Percentiles rank a stretch among this genome's conserved stretches.
Conservation (phyloP, 2,113 vertebrate genomes). For the Coptodon rendalli region DNA sequence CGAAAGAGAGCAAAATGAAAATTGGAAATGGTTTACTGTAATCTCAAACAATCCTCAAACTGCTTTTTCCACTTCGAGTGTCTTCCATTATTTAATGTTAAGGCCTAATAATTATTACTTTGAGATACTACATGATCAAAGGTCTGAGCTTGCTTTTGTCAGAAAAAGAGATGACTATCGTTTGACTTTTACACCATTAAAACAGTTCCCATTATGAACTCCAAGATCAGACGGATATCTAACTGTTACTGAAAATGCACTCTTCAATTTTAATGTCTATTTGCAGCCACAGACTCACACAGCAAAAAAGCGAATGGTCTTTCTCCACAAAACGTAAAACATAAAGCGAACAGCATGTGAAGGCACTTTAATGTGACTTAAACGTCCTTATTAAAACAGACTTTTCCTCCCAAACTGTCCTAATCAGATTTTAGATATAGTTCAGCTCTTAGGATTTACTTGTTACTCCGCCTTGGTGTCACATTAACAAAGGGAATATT, state of each 20-base stretch:
- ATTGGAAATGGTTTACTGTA: background rate
- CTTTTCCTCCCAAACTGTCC: background rate
- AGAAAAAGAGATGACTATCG: slow-evolving; percentile 9
- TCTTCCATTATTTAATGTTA: slow-evolving; percentile 21
- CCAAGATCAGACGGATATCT: slow-evolving; percentile 44
- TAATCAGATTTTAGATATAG: slow-evolving; percentile 34
- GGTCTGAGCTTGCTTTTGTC: slow-evolving; percentile 15
- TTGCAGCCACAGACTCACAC: slow-evolving; percentile 11
- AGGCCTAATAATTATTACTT: slow-evolving; percentile 28
- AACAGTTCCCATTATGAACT: slow-evolving; percentile 15
- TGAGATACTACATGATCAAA: slow-evolving; percentile 44
- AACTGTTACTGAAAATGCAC: slow-evolving; percentile 21
- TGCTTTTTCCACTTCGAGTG: background rate
- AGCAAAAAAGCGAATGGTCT: background rate
- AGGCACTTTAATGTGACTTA: slow-evolving; percentile 53
- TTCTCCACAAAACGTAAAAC: slow-evolving; percentile 14
- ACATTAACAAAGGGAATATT: background rate
- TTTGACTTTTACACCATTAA: slow-evolving; percentile 41
- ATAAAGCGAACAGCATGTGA: slow-evolving; percentile 47
- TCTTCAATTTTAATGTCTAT: slow-evolving; percentile 31
- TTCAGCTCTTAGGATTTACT: slow-evolving; percentile 12
- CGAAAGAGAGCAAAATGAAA: background rate
- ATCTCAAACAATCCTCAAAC: background rate
- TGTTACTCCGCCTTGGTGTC: background rate
- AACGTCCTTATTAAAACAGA: slow-evolving; percentile 23